Evolutionary conservation across 2,888 invertebrate genomes (phyloP).

Genomic region (Mylabris sibirica): DNA sequence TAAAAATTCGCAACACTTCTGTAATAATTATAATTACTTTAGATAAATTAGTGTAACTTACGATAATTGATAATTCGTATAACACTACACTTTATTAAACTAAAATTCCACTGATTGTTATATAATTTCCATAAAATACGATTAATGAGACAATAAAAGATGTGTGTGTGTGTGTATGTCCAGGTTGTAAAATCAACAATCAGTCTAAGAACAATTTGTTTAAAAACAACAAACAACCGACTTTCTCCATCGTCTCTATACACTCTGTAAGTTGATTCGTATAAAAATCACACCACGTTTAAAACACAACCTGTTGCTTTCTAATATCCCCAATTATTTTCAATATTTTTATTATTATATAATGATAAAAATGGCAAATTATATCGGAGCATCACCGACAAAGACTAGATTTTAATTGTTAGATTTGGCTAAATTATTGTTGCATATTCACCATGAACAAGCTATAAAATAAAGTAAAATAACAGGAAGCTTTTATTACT

Average conservation of each 20-base stretch:
- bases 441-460: background rate
- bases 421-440: background rate
- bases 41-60: background rate
- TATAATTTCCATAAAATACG: background rate
- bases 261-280: slow-evolving; percentile 20
- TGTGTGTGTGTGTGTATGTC: too few species aligned
- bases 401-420: background rate
- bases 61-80: background rate
- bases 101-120: background rate
- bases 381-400: background rate
- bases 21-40: background rate
- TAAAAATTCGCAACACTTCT: background rate
- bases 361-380: slow-evolving; percentile 9
- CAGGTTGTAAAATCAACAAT: slow-evolving; percentile 18
- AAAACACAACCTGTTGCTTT: slow-evolving; percentile 23
- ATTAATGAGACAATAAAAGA: background rate
- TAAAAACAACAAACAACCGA: slow-evolving; percentile 12
- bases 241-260: slow-evolving; percentile 26
- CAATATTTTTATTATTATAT: slow-evolving; percentile 15
- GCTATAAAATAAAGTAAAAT: background rate
- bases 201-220: slow-evolving; percentile 26
- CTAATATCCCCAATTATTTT: slow-evolving; percentile 27
- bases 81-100: background rate
- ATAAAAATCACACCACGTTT: slow-evolving; percentile 29
- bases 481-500: slow-evolving; percentile 22